phyloP scores from a whole-genome alignment of 2,888 invertebrate species.

The Caenorhabditis drosophilae region DNA sequence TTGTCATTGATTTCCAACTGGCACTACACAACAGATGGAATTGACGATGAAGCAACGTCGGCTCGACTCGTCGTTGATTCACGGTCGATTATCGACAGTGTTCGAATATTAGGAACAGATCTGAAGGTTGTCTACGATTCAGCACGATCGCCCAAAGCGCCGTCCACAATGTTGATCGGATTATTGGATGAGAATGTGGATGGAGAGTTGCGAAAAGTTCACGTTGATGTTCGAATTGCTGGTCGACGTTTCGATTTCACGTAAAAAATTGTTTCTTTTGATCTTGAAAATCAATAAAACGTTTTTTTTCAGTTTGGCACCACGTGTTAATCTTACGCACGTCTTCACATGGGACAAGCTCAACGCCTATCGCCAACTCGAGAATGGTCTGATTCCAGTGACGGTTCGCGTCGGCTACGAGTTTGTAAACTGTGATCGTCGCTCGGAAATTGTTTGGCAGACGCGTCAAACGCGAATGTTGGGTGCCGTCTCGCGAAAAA shows the following conservation, averaged over 20 bases:
- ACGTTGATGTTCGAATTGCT: constrained; percentile 81
- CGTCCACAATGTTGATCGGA: constrained; percentile 89
- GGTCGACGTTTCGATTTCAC: constrained; percentile 39
- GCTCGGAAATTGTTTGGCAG: constrained; percentile 85
- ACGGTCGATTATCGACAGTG: constrained; percentile 20
- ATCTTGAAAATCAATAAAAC: too few species aligned
- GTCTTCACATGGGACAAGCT: constrained; percentile 97
- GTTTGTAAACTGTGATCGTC: constrained; percentile 88
- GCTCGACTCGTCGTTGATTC: constrained; percentile 26
- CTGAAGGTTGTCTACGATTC: constrained; percentile 85
- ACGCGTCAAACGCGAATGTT: constrained; percentile 85
- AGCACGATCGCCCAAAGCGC: constrained; percentile 89
- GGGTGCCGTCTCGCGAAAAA: constrained; percentile 33
- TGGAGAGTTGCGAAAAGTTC: constrained; percentile 82
- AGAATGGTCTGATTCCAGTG: constrained; percentile 77
- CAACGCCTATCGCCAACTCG: constrained; percentile 96
- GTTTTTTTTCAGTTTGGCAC: constrained; percentile 35
- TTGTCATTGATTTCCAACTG: constrained; percentile 31
- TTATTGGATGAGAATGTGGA: constrained; percentile 83
- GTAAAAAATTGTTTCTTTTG: too few species aligned
- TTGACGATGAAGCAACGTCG: constrained; percentile 6
- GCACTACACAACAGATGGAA: constrained; percentile 29
- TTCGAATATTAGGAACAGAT: constrained; percentile 38
- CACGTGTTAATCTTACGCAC: constrained; percentile 80
- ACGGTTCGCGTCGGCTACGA: constrained; percentile 77